These are phyloP conservation scores for Pipistrellus nathusii DNA, from an alignment of 2,797 vertebrate genomes.

Conservation along the genomic window DNA sequence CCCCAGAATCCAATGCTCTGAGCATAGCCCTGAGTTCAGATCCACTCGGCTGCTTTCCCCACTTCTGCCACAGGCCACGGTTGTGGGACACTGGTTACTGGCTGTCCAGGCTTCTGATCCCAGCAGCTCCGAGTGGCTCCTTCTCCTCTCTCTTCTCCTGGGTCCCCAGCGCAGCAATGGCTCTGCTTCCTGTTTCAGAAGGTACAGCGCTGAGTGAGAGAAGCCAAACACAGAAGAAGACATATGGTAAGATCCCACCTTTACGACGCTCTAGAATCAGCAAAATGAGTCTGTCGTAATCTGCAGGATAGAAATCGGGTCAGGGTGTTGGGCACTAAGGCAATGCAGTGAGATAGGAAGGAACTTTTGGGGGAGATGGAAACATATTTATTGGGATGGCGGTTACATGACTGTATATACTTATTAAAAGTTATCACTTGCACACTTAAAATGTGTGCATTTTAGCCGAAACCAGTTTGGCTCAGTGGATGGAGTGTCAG, in stretches of 20 bases:
- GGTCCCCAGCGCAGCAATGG: not conserved
- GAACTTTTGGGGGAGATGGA: conserved; percentile 12
- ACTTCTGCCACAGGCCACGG: not conserved
- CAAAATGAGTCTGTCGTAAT: not conserved
- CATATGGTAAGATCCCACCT: not conserved
- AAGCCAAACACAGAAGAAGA: not conserved
- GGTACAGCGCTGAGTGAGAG: not conserved
- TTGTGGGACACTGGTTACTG: not conserved
- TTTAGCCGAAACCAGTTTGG: too few species aligned
- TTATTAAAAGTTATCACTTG: not conserved
- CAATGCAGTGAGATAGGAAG: not conserved
- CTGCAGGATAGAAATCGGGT: not conserved
- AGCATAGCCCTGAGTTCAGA: not conserved
- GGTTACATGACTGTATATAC: not conserved
- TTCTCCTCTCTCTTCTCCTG: not conserved
- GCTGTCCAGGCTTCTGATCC: not conserved
- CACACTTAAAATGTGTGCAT: too few species aligned
- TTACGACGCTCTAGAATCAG: not conserved
- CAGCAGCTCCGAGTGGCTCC: not conserved
- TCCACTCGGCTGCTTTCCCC: not conserved
- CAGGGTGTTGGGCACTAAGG: not conserved
- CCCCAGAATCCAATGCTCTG: not conserved
- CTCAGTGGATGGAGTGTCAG: too few species aligned
- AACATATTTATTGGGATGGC: not conserved
- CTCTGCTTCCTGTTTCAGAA: conserved; percentile 13